Evolutionary conservation across 1,140 invertebrate species (phyloP), one percentile per base, ranked within the genome.

Genomic region (Neodiprion fabricii): DNA sequence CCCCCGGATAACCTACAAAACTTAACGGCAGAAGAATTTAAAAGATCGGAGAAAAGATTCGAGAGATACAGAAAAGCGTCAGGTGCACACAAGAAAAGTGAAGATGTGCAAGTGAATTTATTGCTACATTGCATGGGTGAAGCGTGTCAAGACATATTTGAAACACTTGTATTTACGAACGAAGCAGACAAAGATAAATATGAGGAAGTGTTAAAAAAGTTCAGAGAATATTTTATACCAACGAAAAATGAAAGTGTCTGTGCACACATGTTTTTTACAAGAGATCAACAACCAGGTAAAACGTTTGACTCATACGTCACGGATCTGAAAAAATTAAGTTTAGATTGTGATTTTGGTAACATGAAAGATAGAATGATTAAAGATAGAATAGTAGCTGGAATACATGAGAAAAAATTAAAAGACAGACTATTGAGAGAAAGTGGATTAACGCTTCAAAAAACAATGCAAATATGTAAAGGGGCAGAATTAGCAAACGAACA

Each of bases 311-410:
- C n/a, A n/a, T n/a, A n/a, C n/a, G n/a, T n/a, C n/a, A n/a, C n/a
- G n/a, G n/a, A n/a, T n/a, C n/a, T n/a, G n/a, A n/a, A n/a, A n/a
- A n/a, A n/a, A n/a, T n/a, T n/a, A n/a, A n/a, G n/a, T n/a, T n/a
- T n/a, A n/a, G n/a, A n/a, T n/a, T n/a, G n/a, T n/a, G n/a, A n/a
- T n/a, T n/a, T n/a, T n/a, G n/a, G n/a, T n/a, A n/a, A n/a, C n/a
- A n/a, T n/a, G 17, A 75, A 75, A 75, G 81, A 85, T 48, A 79
- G 83, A 74, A 70, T 85, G 14, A 75, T 85, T 5, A 78, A 80
- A 71, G 85, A 85, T 70, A 73, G 79, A 40, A 81, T 87, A 28
- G 81, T 86, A 9, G 77, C 83, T 28, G 84, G 83, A 21, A 83
- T 85, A 4, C 17, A 70, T 0, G 80, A 86, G 72, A 72, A 78